Percentiles rank a stretch among this genome's conserved stretches.
Evolutionary conservation across 1,140 invertebrate genomes (phyloP).

Genomic region (Procambarus clarkii): DNA sequence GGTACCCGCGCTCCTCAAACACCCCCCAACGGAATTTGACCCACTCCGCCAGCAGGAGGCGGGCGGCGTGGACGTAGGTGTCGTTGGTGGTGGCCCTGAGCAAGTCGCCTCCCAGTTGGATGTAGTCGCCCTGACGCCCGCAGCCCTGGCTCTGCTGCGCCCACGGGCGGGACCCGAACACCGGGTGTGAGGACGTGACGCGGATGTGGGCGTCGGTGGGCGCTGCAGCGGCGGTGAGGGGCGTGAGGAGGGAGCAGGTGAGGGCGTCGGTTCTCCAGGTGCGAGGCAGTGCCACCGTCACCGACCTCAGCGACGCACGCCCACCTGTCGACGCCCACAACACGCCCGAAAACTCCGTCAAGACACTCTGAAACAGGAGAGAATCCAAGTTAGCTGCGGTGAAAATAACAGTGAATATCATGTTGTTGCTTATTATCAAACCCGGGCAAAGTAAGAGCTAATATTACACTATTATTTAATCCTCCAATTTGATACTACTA

Average conservation of each 20-base stretch:
- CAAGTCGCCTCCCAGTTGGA: slow-evolving; percentile 78
- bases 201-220: slow-evolving; percentile 76
- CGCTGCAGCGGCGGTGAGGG: slow-evolving; percentile 49
- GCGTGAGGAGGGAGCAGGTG: slow-evolving; percentile 69
- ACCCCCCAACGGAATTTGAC: slow-evolving; percentile 84
- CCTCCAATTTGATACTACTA: background rate
- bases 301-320: slow-evolving; percentile 77
- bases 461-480: background rate
- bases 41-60: slow-evolving; percentile 81
- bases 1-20: slow-evolving; percentile 82
- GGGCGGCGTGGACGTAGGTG: slow-evolving; percentile 72
- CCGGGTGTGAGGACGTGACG: slow-evolving; percentile 77
- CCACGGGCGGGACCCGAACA: slow-evolving; percentile 78
- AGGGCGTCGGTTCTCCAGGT: slow-evolving; percentile 75
- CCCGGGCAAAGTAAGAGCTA: too few species aligned
- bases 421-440: too few species aligned
- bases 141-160: slow-evolving; percentile 81
- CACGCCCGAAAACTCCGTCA: slow-evolving; percentile 63
- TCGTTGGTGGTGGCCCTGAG: slow-evolving; percentile 76
- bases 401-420: too few species aligned
- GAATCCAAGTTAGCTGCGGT: too few species aligned
- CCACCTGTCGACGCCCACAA: slow-evolving; percentile 79
- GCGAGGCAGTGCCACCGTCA: slow-evolving; percentile 79
- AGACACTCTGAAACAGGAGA: slow-evolving; percentile 63
- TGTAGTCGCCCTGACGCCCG: slow-evolving; percentile 80